Evolutionary conservation across 1,140 invertebrate genomes (phyloP), one percentile per base, ranked within the genome.

Genomic region (Dolichoris vasculosae): DNA sequence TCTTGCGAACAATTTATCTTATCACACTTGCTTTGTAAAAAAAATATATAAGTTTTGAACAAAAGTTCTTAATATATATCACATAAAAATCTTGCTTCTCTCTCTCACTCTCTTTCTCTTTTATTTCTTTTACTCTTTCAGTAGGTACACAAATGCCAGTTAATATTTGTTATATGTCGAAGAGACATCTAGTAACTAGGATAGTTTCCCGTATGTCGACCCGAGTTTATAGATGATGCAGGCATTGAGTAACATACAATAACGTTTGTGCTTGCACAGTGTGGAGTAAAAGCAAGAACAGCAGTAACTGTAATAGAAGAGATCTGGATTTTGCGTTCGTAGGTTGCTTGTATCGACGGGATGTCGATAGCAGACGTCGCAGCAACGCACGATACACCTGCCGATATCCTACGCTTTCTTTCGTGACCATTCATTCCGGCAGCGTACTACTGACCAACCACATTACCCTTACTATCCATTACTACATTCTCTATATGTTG

Each of bases 301-400:
- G 13, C 43, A 46, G 43, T 7, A 46, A 7, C 43, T 7, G 43
- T 46, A 46, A 13, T 46, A 46, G 43, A 6, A 46, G 13, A 46
- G 13, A 46, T 46, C 43, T 46, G 43, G 6, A 46, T 13, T 46
- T 46, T 13, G 13, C 13, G 13, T 46, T 13, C 6, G 43, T 46
- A 46, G 43, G 13, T 13, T 46, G 43, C 43, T 46, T 46, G 6
- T 13, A 46, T 91, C 91, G 91, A 92, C 91, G n/a, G n/a, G n/a
- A 93, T 93, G 93, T 93, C 93, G 92, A 93, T 93, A 93, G 90
- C 93, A 93, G 92, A 90, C 91, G 89, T 89, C 89, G 89, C 88
- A 88, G 90, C 13, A 88, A 89, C 55, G 48, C 46, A 35, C 90
- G 92, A 92, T 92, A 92, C 92, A 90, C 89, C 79, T 64, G 88